Evolutionary conservation across 2,888 invertebrate genomes (phyloP).

Genomic region (Acleris laterana): DNA sequence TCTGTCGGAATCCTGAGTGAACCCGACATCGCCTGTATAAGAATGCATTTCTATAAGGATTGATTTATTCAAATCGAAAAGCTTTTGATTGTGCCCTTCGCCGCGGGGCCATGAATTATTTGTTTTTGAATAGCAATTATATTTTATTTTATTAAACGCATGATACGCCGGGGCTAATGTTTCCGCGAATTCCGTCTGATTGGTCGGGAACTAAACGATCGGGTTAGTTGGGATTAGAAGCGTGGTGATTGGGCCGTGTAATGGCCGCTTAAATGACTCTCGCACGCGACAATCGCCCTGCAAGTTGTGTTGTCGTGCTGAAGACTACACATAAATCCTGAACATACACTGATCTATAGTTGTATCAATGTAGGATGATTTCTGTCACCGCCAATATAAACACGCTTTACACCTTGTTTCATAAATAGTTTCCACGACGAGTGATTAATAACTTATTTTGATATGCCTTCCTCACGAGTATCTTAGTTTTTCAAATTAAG

Average conservation of each 20-base stretch:
- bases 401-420: no score
- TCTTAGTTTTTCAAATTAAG: no score
- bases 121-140: conserved; percentile 84
- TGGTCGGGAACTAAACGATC: conserved; percentile 47
- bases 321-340: no score
- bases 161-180: conserved; percentile 68
- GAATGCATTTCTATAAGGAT: conserved; percentile 80
- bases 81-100: conserved; percentile 74
- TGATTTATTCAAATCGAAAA: conserved; percentile 83
- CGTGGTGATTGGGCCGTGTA: conserved; percentile 19
- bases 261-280: not conserved
- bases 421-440: no score
- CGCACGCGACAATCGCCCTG: conserved; percentile 6
- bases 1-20: conserved; percentile 3
- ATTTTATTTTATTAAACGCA: conserved; percentile 81
- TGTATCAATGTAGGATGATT: no score
- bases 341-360: no score
- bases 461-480: no score
- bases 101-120: conserved; percentile 77
- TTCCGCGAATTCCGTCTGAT: conserved; percentile 78
- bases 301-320: no score
- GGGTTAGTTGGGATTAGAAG: conserved; percentile 27
- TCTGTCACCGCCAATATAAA: no score
- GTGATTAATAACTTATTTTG: no score
- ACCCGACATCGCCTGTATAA: conserved; percentile 58